phyloP scores from a whole-genome alignment of 2,888 invertebrate genomes.

The Criorhina ranunculi region DNA sequence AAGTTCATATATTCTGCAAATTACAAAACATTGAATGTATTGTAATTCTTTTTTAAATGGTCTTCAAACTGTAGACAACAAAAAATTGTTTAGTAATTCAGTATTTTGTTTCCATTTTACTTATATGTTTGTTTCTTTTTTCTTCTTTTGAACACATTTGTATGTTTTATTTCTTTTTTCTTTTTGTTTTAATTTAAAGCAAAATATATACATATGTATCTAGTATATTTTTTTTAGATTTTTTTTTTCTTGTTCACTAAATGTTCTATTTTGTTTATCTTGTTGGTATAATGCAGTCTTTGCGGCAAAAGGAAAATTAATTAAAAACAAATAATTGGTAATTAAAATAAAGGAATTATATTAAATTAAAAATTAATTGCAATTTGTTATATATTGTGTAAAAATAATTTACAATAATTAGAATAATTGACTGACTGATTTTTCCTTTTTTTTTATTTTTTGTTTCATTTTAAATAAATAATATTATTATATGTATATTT shows the following conservation, averaged over 20 bases:
- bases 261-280: constrained; percentile 69
- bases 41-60: constrained; percentile 29
- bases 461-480: constrained; percentile 63
- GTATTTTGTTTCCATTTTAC: constrained; percentile 51
- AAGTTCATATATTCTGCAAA: constrained; percentile 74
- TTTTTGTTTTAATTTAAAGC: constrained; percentile 15
- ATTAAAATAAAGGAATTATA: constrained; percentile 40
- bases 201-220: constrained; percentile 51
- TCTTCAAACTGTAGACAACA: constrained; percentile 51
- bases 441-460: constrained; percentile 48
- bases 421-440: constrained; percentile 75
- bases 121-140: background rate
- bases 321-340: constrained; percentile 48
- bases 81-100: constrained; percentile 50
- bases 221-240: constrained; percentile 23
- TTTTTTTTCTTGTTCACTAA: constrained; percentile 48
- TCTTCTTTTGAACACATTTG: constrained; percentile 55
- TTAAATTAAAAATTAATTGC: constrained; percentile 60
- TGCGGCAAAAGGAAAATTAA: constrained; percentile 81
- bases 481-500: constrained; percentile 54
- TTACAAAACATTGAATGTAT: constrained; percentile 60
- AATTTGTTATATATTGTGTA: constrained; percentile 49
- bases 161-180: constrained; percentile 35
- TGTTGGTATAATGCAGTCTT: constrained; percentile 84
- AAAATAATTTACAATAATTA: constrained; percentile 73